Conservation (phyloP, 2,113 vertebrate species). For the Pipa parva region DNA sequence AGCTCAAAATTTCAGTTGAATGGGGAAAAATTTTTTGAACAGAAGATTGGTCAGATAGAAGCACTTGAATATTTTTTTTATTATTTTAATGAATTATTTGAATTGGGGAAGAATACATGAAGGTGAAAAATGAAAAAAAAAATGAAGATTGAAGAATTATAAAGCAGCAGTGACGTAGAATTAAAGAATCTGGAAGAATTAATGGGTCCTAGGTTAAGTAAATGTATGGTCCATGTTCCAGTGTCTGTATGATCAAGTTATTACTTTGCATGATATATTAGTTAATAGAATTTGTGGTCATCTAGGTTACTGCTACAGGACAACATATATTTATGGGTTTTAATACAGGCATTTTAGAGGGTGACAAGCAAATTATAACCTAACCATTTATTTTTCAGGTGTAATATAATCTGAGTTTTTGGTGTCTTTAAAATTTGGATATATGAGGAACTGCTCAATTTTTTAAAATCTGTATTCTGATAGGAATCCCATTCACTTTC, state of each 20-base stretch:
- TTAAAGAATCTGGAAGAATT: conserved; percentile 98
- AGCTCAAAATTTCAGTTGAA: conserved; percentile 97
- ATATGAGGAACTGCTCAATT: conserved; percentile 73
- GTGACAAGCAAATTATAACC: conserved; percentile 54
- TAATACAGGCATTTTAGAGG: conserved; percentile 72
- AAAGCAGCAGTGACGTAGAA: conserved; percentile 96
- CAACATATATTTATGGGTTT: conserved; percentile 70
- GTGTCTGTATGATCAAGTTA: conserved; percentile 86
- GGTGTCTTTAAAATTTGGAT: no score
- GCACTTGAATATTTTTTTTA: conserved; percentile 90
- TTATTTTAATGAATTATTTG: conserved; percentile 92
- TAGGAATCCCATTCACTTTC: conserved; percentile 89
- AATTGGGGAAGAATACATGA: conserved; percentile 91
- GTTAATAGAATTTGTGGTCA: conserved; percentile 78
- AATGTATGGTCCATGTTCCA: conserved; percentile 94
- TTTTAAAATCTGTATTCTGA: conserved; percentile 76
- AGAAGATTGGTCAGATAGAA: conserved; percentile 96
- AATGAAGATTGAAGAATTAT: conserved; percentile 97
- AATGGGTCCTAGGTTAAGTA: conserved; percentile 99
- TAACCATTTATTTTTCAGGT: conserved; percentile 80
- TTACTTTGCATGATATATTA: conserved; percentile 87
- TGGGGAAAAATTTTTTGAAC: conserved; percentile 91
- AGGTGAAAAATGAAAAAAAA: conserved; percentile 93
- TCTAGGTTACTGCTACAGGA: conserved; percentile 70
- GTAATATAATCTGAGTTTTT: no score